Percentiles rank a stretch among this genome's conserved stretches.
phyloP scores from a whole-genome alignment of 2,113 vertebrate genomes.

The Elephas maximus region DNA sequence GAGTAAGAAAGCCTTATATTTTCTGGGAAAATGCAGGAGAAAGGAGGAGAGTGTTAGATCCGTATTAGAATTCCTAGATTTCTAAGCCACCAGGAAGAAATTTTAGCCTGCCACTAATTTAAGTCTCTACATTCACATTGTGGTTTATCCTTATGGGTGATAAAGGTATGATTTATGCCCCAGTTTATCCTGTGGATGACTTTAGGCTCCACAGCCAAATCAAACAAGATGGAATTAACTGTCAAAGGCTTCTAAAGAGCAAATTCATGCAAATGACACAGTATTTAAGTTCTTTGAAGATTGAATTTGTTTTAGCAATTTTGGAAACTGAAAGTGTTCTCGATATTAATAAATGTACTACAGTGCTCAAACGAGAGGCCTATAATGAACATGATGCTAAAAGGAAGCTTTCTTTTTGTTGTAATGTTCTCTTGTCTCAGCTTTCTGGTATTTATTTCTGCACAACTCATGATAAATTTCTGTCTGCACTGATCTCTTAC shows the following conservation, averaged over 20 bases:
- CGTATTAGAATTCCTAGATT: conserved; percentile 38
- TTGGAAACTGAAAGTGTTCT: background rate
- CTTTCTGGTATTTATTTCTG: background rate
- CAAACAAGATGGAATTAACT: conserved; percentile 13
- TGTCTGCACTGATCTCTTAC: background rate
- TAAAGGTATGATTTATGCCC: background rate
- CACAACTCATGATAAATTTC: background rate
- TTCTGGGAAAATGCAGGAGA: background rate
- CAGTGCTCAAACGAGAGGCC: background rate
- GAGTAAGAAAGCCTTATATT: background rate
- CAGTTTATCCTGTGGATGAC: conserved; percentile 1
- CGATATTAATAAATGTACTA: background rate
- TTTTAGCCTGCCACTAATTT: background rate
- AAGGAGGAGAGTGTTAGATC: background rate
- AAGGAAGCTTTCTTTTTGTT: background rate
- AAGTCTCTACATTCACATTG: background rate
- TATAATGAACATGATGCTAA: background rate
- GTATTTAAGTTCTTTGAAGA: background rate
- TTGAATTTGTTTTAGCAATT: background rate
- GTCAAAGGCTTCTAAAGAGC: background rate
- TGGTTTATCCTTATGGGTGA: background rate
- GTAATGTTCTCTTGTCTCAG: background rate
- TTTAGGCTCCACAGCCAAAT: background rate
- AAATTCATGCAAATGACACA: background rate
- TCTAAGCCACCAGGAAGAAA: background rate